Base-by-base conservation (phyloP, 2,888 invertebrate genomes). In the Acronicta alni region DNA sequence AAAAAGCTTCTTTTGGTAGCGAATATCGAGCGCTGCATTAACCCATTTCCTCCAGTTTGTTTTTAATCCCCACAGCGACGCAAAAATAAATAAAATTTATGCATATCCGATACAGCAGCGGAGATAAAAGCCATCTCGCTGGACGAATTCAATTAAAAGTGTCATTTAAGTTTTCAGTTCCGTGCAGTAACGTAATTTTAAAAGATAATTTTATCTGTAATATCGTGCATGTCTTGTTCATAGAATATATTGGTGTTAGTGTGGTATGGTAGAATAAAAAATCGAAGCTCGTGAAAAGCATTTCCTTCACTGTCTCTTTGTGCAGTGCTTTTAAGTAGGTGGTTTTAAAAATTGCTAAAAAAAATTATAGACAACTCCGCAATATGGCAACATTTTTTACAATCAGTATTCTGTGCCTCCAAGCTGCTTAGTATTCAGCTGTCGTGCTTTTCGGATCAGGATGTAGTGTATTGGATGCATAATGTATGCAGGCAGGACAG, bases 1-100 rank as follows among this genome's bases (percentile, higher is more conserved):
- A 71, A 71, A 65, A 71, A 66, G 51, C 51, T 10, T 38, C 9
- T 5, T 44, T 44, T 38, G 48, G 17, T 54, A 12, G 30, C 43
- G 15, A 17, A 10, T 18, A 48, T 10, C 38, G 26, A 38, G 18
- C 17, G 46, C 51, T 47, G 55, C 55, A 48, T 59, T 62, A 54
- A 59, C 72, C 67, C 56, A 67, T 17, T 63, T 72, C 49, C 17
- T 18, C 26, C 46, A 30, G 39, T 23, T 38, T 14, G 44, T 42
- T 72, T 71, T 75, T 46, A 43, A 68, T 58, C 67, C 53, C 52
- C 49, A 18, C 38, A 47, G 16, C 45, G 42, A 67, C 49, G 51
- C 38, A 41, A 18, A 47, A 46, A 53, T 62, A 64, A 72, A 73
- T 61, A 38, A 32, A 61, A 72, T 76, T 55, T 68, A 65, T 59